Evolutionary conservation across 2,888 invertebrate species (phyloP).

Genomic region (Agonopterix alstromeriana): DNA sequence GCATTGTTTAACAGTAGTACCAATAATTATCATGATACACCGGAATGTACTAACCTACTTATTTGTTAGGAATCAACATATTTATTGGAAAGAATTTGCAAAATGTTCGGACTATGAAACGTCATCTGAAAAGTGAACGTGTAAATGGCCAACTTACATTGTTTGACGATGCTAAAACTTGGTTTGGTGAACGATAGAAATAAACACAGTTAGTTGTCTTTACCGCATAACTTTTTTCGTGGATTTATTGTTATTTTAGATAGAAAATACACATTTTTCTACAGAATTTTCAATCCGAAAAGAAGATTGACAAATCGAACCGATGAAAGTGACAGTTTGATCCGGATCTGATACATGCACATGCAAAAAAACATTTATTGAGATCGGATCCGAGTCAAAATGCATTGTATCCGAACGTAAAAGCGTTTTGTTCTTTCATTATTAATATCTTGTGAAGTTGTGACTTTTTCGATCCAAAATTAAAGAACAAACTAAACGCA

Average conservation of each 20-base stretch:
- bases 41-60: not conserved
- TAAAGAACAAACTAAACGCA: not conserved
- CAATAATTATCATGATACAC: too few relatives aligned
- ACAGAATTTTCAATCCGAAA: not conserved
- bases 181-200: not conserved
- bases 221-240: not conserved
- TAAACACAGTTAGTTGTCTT: not conserved
- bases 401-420: too few relatives aligned
- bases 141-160: conserved; percentile 28
- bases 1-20: too few relatives aligned
- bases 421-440: too few relatives aligned
- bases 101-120: conserved; percentile 27
- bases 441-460: too few relatives aligned
- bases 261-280: not conserved
- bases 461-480: too few relatives aligned
- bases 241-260: too few relatives aligned
- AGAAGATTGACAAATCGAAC: too few relatives aligned
- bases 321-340: too few relatives aligned
- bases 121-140: conserved; percentile 30
- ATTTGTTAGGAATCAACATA: not conserved
- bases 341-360: too few relatives aligned
- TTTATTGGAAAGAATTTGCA: conserved; percentile 11
- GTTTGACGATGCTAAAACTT: conserved; percentile 2
- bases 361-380: too few relatives aligned
- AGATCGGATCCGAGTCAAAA: too few relatives aligned